Base-by-base conservation (phyloP, 2,113 vertebrate species). In the Naja naja region DNA sequence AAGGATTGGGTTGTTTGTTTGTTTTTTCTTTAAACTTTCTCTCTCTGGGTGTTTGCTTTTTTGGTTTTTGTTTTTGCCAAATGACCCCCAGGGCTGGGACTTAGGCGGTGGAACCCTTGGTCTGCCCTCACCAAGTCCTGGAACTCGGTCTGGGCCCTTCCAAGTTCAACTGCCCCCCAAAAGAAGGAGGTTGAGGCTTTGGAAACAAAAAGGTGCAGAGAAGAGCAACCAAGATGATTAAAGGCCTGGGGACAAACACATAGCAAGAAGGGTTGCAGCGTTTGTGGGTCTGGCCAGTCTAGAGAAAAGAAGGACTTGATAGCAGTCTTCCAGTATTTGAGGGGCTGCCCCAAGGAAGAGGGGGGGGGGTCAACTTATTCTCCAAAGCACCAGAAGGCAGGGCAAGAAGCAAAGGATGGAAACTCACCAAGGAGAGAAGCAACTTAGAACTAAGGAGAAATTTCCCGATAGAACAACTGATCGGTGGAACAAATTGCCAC, bases 381-480 rank as follows among this genome's bases (percentile, higher is more conserved):
- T n/a, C 30, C 30, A 58, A 25, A 58, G 56, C 23, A 25, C 2
- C 23, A 2, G 60, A 69, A 12, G 30, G 12, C 60, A 69, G 4
- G 30, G n/a, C 0, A 12, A 69, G 60, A n/a, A 69, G 0, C 12
- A 16, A n/a, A 0, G 30, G 64, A 5, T n/a, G 64, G 64, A 16
- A 69, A 69, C 4, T 2, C 5, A 69, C 0, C 11, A 5, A 30
- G 12, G 64, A n/a, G 64, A n/a, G 30, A 69, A n/a, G 30, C 12
- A 69, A 16, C 30, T 3, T 69, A 12, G 64, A n/a, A 69, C 2
- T 0, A 16, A 69, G 64, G 64, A n/a, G 64, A 14, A n/a, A n/a
- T 4, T 64, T 64, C 60, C 60, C 2, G 0, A 14, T 0, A 12
- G 12, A 1, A 69, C 30, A 5, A n/a, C 16, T n/a, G n/a, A 12